Evolutionary conservation across 2,113 vertebrate species (phyloP).

Genomic region (Elephantulus edwardii): DNA sequence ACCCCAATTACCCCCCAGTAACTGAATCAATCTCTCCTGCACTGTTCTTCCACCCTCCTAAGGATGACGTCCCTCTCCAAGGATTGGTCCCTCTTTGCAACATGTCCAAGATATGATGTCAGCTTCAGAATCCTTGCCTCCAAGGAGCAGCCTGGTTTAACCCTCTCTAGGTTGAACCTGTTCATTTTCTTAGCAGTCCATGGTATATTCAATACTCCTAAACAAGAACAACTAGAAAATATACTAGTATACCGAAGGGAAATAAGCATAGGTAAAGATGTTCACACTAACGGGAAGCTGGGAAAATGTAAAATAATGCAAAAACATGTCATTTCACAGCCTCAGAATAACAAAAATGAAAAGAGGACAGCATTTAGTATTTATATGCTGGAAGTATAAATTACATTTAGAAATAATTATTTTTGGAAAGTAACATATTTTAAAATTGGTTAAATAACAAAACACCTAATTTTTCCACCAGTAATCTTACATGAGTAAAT

Average conservation of each 20-base stretch:
- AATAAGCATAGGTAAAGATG: neutral
- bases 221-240: too few relatives aligned
- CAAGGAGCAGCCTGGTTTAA: too few relatives aligned
- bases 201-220: too few relatives aligned
- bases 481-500: neutral
- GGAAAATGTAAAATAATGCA: conserved; percentile 5
- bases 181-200: too few relatives aligned
- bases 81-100: too few relatives aligned
- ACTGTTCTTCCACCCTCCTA: too few relatives aligned
- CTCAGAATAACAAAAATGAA: conserved; percentile 43
- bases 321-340: conserved; percentile 31
- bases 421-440: conserved; percentile 27
- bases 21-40: too few relatives aligned
- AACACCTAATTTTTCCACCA: neutral
- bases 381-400: neutral
- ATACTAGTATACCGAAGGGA: neutral
- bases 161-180: too few relatives aligned
- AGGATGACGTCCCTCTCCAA: too few relatives aligned
- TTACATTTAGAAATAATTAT: neutral
- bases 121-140: too few relatives aligned
- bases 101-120: too few relatives aligned
- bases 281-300: conserved; percentile 21
- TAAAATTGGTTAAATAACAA: conserved; percentile 32
- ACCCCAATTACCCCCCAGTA: too few relatives aligned
- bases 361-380: neutral